Percentiles rank a stretch among this genome's conserved stretches.
Evolutionary conservation across 2,888 invertebrate genomes (phyloP).

Genomic region (Graphium colonna): DNA sequence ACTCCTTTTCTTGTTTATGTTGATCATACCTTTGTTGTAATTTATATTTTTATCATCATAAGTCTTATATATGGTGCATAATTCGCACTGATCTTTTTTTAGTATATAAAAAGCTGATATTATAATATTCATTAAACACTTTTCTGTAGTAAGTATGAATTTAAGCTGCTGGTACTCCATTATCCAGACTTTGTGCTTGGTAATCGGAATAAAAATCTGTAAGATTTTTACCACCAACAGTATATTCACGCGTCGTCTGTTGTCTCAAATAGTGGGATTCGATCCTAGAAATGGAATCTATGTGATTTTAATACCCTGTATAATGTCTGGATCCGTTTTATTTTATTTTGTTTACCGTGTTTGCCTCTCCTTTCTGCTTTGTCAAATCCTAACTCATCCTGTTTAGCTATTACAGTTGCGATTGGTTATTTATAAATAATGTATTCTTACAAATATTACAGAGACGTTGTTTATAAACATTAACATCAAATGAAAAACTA

Average conservation of each 20-base stretch:
- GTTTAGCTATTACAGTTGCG: conserved; percentile 19
- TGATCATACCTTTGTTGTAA: conserved; percentile 15
- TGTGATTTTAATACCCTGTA: too few relatives aligned
- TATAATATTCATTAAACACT: conserved; percentile 10
- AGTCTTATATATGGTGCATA: conserved; percentile 6
- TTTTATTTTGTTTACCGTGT: conserved; percentile 18
- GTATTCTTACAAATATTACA: background rate
- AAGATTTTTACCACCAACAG: too few relatives aligned
- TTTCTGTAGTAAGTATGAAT: background rate
- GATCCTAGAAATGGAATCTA: conserved; percentile 13
- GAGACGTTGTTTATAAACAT: background rate
- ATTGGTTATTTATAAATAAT: background rate
- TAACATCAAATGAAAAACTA: background rate
- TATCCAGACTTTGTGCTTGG: background rate
- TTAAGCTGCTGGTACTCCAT: conserved; percentile 7
- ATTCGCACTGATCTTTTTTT: conserved; percentile 17
- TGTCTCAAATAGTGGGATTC: conserved; percentile 6
- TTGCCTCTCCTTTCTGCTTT: conserved; percentile 20
- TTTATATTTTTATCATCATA: conserved; percentile 13
- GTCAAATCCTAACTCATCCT: too few relatives aligned
- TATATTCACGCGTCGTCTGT: too few relatives aligned
- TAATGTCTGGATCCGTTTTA: conserved; percentile 13
- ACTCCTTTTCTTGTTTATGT: too few relatives aligned
- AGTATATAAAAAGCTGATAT: conserved; percentile 11
- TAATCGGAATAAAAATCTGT: background rate